Conservation (phyloP, 2,888 invertebrate species). For the Amphipyra berbera region DNA sequence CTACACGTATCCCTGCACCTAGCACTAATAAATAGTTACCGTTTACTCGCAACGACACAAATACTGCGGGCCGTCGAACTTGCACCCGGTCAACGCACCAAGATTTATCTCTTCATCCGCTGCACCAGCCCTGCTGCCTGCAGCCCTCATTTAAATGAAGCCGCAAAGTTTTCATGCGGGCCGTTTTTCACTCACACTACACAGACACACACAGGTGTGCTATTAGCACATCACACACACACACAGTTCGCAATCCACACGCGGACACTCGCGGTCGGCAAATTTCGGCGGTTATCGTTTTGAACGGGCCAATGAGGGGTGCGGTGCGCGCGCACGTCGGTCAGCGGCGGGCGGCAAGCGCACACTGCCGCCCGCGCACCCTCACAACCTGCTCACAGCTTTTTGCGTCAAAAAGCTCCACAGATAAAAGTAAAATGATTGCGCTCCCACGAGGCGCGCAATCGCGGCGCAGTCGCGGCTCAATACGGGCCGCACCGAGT, state of each 20-base stretch:
- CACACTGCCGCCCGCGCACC: slow-evolving; percentile 72
- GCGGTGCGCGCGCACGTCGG: slow-evolving; percentile 63
- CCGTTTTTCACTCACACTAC: slow-evolving; percentile 48
- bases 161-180: slow-evolving; percentile 44
- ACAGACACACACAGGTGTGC: slow-evolving; percentile 49
- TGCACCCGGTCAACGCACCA: slow-evolving; percentile 81
- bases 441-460: slow-evolving; percentile 75
- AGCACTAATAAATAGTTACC: slow-evolving; percentile 72
- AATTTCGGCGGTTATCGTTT: slow-evolving; percentile 61
- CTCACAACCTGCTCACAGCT: slow-evolving; percentile 78
- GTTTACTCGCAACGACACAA: slow-evolving; percentile 67
- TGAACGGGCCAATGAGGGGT: slow-evolving; percentile 47
- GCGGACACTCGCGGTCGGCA: slow-evolving; percentile 49
- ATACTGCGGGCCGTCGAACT: slow-evolving; percentile 70
- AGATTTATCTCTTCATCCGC: slow-evolving; percentile 72
- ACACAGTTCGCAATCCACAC: slow-evolving; percentile 43
- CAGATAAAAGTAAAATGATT: slow-evolving; percentile 78
- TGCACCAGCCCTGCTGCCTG: slow-evolving; percentile 60
- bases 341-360: slow-evolving; percentile 70
- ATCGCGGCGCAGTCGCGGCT: slow-evolving; percentile 23
- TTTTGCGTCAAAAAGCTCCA: slow-evolving; percentile 82
- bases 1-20: slow-evolving; percentile 45
- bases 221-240: slow-evolving; percentile 52
- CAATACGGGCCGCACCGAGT: slow-evolving; percentile 23
- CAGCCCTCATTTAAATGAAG: slow-evolving; percentile 57